phyloP scores from a whole-genome alignment of 2,113 vertebrate species.

The Equus quagga region DNA sequence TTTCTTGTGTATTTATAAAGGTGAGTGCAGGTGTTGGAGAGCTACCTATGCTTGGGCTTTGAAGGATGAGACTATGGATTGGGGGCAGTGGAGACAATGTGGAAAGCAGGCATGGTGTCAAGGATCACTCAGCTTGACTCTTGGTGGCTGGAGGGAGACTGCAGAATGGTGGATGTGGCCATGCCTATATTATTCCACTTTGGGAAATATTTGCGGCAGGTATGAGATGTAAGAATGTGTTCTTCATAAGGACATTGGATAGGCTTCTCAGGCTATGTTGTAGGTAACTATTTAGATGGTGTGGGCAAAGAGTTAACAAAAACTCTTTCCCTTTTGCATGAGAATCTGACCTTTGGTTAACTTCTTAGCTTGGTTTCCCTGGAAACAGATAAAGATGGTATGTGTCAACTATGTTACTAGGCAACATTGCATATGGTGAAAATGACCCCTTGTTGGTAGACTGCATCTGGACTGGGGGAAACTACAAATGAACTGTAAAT shows the following conservation, averaged over 20 bases:
- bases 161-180: neutral
- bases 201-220: neutral
- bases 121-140: neutral
- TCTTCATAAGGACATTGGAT: neutral
- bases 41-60: neutral
- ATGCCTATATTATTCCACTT: neutral
- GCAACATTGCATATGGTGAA: conserved; percentile 62
- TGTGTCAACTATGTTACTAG: conserved; percentile 74
- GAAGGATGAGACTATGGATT: neutral
- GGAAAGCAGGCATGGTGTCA: neutral
- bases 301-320: conserved; percentile 63
- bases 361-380: conserved; percentile 68
- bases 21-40: neutral
- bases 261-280: neutral
- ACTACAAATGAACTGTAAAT: neutral
- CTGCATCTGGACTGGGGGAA: neutral
- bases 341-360: conserved; percentile 76
- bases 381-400: conserved; percentile 76
- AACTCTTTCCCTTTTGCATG: conserved; percentile 51
- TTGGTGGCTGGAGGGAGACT: neutral
- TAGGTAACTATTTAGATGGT: conserved; percentile 12
- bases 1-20: neutral
- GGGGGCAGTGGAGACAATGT: neutral
- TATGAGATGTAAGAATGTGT: neutral
- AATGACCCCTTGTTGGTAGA: conserved; percentile 52